Evolutionary conservation across 2,113 vertebrate genomes (phyloP).

Genomic region (Alligator sinensis): DNA sequence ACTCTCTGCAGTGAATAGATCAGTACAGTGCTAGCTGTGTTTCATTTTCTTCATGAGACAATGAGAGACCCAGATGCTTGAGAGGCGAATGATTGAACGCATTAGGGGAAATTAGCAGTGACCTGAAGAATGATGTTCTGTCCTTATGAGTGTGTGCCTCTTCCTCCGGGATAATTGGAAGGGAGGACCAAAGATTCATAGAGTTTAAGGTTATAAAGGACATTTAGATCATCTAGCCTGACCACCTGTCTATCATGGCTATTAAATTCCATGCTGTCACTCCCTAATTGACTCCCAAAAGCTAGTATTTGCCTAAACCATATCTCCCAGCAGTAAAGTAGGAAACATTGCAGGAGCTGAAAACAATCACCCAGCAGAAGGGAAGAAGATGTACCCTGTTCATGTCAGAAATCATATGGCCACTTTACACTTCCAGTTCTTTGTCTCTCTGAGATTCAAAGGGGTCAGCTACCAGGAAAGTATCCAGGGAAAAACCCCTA

Average conservation of each 20-base stretch:
- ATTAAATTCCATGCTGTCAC: not conserved
- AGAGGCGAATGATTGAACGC: not conserved
- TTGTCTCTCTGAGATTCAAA: not conserved
- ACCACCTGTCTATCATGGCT: not conserved
- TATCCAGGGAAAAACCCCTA: not conserved
- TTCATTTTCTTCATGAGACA: not conserved
- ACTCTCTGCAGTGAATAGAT: not conserved
- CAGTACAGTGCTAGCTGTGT: not conserved
- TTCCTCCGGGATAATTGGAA: not conserved
- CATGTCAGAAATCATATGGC: not conserved
- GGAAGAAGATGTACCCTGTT: not conserved
- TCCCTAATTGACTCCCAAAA: not conserved
- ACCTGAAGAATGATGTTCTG: not conserved
- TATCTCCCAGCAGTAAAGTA: not conserved
- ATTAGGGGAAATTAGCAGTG: not conserved
- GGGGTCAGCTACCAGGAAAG: not conserved
- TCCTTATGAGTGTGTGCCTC: not conserved
- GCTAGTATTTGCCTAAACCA: not conserved
- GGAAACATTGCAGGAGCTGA: not conserved
- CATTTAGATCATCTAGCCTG: not conserved
- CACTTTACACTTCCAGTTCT: not conserved
- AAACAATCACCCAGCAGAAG: not conserved
- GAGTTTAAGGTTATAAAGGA: not conserved
- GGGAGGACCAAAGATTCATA: not conserved
- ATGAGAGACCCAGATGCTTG: not conserved